Conservation (phyloP, 2,888 invertebrate genomes). For the Abrostola triplasia region DNA sequence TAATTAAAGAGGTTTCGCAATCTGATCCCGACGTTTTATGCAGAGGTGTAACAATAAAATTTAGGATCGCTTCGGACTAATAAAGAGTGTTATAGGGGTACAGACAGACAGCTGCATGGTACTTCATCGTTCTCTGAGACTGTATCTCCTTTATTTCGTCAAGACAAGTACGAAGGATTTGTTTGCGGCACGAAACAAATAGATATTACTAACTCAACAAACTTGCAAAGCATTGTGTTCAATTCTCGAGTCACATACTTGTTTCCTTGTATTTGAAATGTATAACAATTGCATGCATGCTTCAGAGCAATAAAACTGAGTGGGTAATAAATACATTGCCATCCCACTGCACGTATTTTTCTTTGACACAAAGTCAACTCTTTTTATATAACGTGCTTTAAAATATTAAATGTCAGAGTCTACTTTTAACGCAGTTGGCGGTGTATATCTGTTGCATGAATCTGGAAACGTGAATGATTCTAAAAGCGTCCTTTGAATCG, state of each 20-base stretch:
- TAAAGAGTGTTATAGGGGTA: constrained; percentile 54
- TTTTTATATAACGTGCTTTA: background rate
- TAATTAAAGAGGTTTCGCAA: constrained; percentile 47
- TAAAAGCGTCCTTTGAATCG: too few relatives aligned
- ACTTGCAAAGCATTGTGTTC: constrained; percentile 48
- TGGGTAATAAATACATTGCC: constrained; percentile 38
- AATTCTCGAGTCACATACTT: constrained; percentile 48
- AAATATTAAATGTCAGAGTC: constrained; percentile 4
- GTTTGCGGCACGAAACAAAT: constrained; percentile 51
- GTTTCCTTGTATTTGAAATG: constrained; percentile 46
- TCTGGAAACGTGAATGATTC: constrained; percentile 9
- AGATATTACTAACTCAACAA: constrained; percentile 52
- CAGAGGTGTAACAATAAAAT: constrained; percentile 59
- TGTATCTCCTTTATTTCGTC: constrained; percentile 51
- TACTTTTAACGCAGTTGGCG: constrained; percentile 10
- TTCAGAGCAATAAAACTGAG: constrained; percentile 35
- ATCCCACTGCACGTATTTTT: constrained; percentile 30
- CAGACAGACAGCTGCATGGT: constrained; percentile 46
- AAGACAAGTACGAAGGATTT: constrained; percentile 34
- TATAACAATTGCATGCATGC: constrained; percentile 39
- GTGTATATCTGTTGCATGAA: constrained; percentile 18
- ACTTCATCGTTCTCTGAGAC: constrained; percentile 28
- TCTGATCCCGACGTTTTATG: constrained; percentile 54
- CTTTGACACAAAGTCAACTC: constrained; percentile 21
- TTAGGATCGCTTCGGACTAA: constrained; percentile 52